phyloP scores from a whole-genome alignment of 2,888 invertebrate species.

The Pegoplata infirma region DNA sequence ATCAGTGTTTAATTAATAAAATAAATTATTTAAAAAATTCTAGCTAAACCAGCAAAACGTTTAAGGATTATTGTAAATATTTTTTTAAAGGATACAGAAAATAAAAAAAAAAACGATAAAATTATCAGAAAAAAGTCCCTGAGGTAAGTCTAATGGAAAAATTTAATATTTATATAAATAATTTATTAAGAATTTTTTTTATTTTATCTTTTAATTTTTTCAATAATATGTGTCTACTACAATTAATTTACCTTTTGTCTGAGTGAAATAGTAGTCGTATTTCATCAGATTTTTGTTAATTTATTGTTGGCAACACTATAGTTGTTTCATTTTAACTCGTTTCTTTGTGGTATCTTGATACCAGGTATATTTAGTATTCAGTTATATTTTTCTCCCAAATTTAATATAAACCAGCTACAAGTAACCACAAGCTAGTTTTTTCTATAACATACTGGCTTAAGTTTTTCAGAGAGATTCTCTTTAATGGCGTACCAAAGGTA shows the following conservation, averaged over 20 bases:
- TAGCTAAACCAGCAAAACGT: background rate
- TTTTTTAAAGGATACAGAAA: background rate
- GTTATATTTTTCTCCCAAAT: no score
- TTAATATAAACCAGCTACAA: slow-evolving; percentile 45
- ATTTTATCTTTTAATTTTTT: slow-evolving; percentile 19
- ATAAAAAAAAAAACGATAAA: background rate
- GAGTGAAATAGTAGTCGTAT: slow-evolving; percentile 57
- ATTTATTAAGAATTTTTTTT: slow-evolving; percentile 21
- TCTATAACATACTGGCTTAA: slow-evolving; percentile 52
- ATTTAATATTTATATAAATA: slow-evolving; percentile 38
- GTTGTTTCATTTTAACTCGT: slow-evolving; percentile 50
- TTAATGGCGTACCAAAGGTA: slow-evolving; percentile 28
- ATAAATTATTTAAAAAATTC: background rate
- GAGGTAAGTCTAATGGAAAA: slow-evolving; percentile 43
- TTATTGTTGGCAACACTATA: slow-evolving; percentile 26
- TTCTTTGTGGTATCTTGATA: background rate
- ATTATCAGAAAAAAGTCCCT: slow-evolving; percentile 19
- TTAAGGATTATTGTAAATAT: slow-evolving; percentile 34
- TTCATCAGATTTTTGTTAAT: slow-evolving; percentile 49
- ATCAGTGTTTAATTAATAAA: background rate
- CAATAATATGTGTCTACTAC: slow-evolving; percentile 12
- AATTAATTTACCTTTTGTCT: slow-evolving; percentile 57
- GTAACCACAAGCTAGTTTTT: slow-evolving; percentile 57
- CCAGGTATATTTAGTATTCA: slow-evolving; percentile 47
- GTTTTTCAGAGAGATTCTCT: slow-evolving; percentile 18